Evolutionary conservation across 2,113 vertebrate species (phyloP).

Genomic region (Eretmochelys imbricata): DNA sequence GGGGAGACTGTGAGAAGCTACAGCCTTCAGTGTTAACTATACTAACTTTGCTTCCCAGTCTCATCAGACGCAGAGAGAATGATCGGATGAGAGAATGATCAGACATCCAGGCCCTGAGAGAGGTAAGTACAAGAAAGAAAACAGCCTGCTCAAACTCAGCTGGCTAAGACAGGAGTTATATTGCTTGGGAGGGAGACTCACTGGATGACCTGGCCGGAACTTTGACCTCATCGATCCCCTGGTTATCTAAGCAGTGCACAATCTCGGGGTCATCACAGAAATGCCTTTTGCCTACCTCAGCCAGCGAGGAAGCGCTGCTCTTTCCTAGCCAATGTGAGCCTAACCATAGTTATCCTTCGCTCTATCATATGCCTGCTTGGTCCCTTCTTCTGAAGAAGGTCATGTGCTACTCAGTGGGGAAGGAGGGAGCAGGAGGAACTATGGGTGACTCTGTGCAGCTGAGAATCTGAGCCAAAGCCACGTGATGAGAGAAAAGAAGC

Average conservation of each 20-base stretch:
- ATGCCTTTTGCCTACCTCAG: not conserved
- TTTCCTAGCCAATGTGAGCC: not conserved
- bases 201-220: not conserved
- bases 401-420: not conserved
- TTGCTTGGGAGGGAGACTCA: not conserved
- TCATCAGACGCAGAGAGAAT: not conserved
- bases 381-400: not conserved
- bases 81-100: not conserved
- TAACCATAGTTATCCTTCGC: not conserved
- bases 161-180: not conserved
- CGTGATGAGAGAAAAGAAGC: fast-evolving
- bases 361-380: not conserved
- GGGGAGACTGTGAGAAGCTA: not conserved
- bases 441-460: not conserved
- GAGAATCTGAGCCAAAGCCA: not conserved
- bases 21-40: not conserved
- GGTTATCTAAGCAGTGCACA: not conserved
- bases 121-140: not conserved
- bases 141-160: not conserved
- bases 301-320: fast-evolving
- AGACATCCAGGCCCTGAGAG: not conserved
- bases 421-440: not conserved
- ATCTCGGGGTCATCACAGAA: not conserved
- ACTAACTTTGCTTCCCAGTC: not conserved
- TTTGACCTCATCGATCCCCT: not conserved